These are phyloP conservation scores for Chromis chromis DNA, from an alignment of 2,797 vertebrate species.

Conservation along the genomic window DNA sequence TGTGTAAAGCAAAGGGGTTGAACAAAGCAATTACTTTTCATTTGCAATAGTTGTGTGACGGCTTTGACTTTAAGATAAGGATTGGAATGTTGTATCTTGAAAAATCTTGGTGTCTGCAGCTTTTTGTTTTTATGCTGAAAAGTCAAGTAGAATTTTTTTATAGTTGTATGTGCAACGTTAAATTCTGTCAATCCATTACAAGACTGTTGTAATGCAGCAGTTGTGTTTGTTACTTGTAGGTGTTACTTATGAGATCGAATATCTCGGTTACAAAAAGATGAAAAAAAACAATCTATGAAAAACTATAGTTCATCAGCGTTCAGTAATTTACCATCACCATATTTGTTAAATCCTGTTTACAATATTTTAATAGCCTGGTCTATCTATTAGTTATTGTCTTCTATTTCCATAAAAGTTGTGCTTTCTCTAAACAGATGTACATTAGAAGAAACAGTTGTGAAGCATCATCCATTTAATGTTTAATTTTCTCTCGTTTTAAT, in stretches of 20 bases:
- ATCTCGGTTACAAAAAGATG: not conserved
- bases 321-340: not conserved
- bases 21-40: not conserved
- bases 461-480: conserved; percentile 13
- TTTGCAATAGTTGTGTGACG: not conserved
- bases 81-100: not conserved
- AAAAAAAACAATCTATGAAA: not conserved
- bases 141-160: not conserved
- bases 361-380: not conserved
- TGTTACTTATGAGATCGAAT: not conserved
- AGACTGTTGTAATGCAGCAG: not conserved
- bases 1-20: not conserved
- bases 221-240: not conserved
- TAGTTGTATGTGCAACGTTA: not conserved
- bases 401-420: not conserved
- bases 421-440: not conserved
- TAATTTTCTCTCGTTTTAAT: conserved; percentile 15
- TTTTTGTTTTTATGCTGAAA: not conserved
- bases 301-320: not conserved
- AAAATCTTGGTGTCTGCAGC: not conserved
- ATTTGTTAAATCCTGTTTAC: not conserved
- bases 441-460: not conserved
- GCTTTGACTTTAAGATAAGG: not conserved
- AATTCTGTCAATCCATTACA: not conserved
- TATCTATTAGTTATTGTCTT: not conserved